These are phyloP conservation scores for Mythimna impura DNA, from an alignment of 2,888 invertebrate genomes.

Conservation along the genomic window DNA sequence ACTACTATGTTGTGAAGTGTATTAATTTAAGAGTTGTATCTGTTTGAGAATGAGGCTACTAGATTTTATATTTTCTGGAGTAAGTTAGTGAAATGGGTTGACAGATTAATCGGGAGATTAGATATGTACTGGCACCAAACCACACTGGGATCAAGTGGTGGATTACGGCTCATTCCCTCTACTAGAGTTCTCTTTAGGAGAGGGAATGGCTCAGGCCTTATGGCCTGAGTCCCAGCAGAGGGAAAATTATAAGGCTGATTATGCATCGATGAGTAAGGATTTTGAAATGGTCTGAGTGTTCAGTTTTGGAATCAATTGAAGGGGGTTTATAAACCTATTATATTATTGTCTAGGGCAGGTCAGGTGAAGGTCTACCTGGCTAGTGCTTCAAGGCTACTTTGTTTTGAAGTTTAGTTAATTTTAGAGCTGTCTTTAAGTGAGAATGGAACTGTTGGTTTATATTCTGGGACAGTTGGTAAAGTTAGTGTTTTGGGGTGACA, in stretches of 20 bases:
- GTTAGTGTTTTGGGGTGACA: background rate
- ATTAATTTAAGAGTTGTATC: conserved; percentile 23
- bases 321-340: background rate
- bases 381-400: conserved; percentile 18
- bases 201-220: too few species aligned
- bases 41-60: conserved; percentile 10
- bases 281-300: background rate
- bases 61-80: background rate
- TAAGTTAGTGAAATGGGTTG: background rate
- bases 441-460: background rate
- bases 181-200: too few species aligned
- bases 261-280: background rate
- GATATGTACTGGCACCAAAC: background rate
- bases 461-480: background rate
- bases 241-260: too few species aligned
- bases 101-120: background rate
- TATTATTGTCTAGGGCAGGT: conserved; percentile 38
- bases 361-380: conserved; percentile 49
- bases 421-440: conserved; percentile 8
- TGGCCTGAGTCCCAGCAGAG: too few species aligned
- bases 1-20: conserved; percentile 30
- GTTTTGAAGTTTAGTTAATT: conserved; percentile 33
- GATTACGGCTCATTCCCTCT: too few species aligned
- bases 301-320: background rate
- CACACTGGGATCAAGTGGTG: too few species aligned